Evolutionary conservation across 2,888 invertebrate species (phyloP), one percentile per base, ranked within the genome.

Genomic region (Harpalus rufipes): DNA sequence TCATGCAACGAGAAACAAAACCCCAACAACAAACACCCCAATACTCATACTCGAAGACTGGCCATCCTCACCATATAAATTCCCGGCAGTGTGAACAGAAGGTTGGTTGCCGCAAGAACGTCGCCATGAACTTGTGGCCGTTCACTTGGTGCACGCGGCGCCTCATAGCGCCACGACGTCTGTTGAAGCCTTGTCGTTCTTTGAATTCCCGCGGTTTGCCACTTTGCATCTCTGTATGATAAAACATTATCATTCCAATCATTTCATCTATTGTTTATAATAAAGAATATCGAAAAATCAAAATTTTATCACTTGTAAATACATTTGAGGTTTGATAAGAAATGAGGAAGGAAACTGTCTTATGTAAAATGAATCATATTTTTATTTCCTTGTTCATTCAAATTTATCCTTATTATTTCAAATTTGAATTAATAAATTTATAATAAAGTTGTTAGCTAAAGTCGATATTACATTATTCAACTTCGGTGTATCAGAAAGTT

Each of bases 121-220:
- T 99, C 87, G 99, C 99, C 99, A 99, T 99, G 92, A 99, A 99
- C 93, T 99, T 99, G 94, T 99, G 99, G 74, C 99, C 99, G 92
- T 97, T 98, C 89, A 95, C 96, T 93, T 99, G 98, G 92, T 99
- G 99, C 88, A 99, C 98, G 88, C 98, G 95, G 86, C 99, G 94
- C 86, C 99, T 95, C 97, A 99, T 98, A 87, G 99, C 99, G 87
- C 99, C 99, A 86, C 99, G 96, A 86, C 99, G 95, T 87, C 98
- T 94, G 92, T 98, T 98, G 93, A 98, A 97, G 86, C 98, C 98
- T 87, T 96, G 95, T 87, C 98, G 95, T 92, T 99, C 99, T 91
- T 98, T 98, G 94, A 99, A 99, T 92, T 98, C 98, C 90, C 97
- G 94, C 61, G 92, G 92, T 92, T 92, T 92, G 89, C 92, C 90